A percentile compares a stretch with the other conserved stretches of the same genome.
Conservation (phyloP, 2,113 vertebrate species). For the Alaudala cheleensis region DNA sequence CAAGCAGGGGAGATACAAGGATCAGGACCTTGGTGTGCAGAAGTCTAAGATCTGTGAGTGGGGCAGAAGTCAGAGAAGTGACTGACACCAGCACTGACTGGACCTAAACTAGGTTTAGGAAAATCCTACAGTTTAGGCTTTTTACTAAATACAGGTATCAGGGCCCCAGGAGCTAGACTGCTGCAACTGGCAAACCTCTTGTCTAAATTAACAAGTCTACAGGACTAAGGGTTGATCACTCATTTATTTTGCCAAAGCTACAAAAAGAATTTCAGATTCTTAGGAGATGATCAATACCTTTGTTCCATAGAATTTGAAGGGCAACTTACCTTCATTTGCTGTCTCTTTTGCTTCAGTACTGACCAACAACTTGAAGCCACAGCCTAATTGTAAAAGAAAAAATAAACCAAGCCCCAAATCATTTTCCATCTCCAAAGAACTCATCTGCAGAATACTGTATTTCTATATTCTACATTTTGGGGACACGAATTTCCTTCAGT, state of each 20-base stretch:
- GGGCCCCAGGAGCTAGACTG: not conserved
- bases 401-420: not conserved
- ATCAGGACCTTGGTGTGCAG: not conserved
- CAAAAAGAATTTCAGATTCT: not conserved
- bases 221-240: not conserved
- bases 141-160: not conserved
- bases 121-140: not conserved
- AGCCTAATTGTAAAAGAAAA: slow-evolving; percentile 74
- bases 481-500: not conserved
- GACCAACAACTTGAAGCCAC: slow-evolving; percentile 98
- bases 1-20: not conserved
- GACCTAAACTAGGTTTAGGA: not conserved
- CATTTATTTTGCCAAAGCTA: not conserved
- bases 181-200: not conserved
- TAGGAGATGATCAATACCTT: not conserved
- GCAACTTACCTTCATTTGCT: slow-evolving; percentile 88
- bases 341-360: slow-evolving; percentile 92
- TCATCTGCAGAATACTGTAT: not conserved
- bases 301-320: not conserved
- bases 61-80: not conserved
- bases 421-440: not conserved
- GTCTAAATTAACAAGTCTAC: not conserved
- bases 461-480: not conserved
- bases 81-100: not conserved
- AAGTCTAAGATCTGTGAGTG: not conserved